Evolutionary conservation across 1,140 invertebrate species (phyloP), one percentile per base, ranked within the genome.

Genomic region (Rhopalosiphum maidis): DNA sequence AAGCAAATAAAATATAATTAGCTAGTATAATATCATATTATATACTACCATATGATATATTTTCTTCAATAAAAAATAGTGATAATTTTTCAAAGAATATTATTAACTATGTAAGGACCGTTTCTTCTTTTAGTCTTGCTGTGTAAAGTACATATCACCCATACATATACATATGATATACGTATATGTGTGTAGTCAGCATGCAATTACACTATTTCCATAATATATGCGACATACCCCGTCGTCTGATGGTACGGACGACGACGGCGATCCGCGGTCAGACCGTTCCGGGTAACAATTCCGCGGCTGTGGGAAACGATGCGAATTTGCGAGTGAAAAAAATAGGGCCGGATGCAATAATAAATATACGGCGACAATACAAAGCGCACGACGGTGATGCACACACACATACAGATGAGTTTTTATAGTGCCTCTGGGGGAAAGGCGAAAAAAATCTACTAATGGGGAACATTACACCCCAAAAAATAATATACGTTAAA

Each of bases 391-490:
- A 21, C 9, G 37, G 51, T 48, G 25, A 48, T 37, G 23, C 22
- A 60, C 54, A 30, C 43, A 22, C 15, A 51, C 23, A 82, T 25
- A 46, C 9, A 54, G 48, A 92, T 41, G 91, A 93, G 82, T 93
- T 93, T 93, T 86, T 93, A 93, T 30, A 30, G 91, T 54, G 48
- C 46, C 91, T 54, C 82, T 83, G 77, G 48, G 90, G 43, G 68
- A 43, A 54, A 54, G 43, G 46, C 25, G 46, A 35, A 92, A 92
- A 92, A 92, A 85, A 85, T 54, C 77, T 41, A 83, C 91, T 93
- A 93, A 93, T 93, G 91, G 91, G 91, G 91, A 93, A 93, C 91
- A 93, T 93, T 93, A 93, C 91, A 93, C 91, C 91, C 91, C 91
- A 86, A 93, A 93, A 93, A 93, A 93, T 93, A 85, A 86, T 93